Evolutionary conservation across 2,113 vertebrate species (phyloP), one percentile per base, ranked within the genome.

Genomic region (Nyctibius bracteatus): DNA sequence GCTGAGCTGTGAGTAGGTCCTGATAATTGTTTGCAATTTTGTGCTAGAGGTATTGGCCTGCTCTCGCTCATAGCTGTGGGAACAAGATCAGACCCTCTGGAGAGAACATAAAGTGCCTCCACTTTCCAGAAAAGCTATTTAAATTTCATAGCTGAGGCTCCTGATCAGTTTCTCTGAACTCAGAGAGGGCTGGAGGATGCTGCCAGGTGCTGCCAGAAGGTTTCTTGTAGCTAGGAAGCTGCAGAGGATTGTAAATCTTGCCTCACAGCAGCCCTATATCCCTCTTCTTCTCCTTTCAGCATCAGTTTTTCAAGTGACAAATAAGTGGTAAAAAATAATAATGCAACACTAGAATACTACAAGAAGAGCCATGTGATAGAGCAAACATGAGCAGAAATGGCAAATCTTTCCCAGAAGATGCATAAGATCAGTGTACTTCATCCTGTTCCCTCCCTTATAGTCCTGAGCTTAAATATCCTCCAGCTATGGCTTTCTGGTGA

Each of bases 1-100:
- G 97, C 97, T 97, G 97, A 97, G 96, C 94, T 96, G 94, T 89
- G 86, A 97, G 96, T 95, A 97, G 96, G 92, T 97, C 94, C 96
- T 93, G 88, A 96, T 96, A 96, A 94, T 70, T 94, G 88, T 96
- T 96, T 96, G 95, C 66, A 66, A 22, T 96, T 93, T 77, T 86
- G 78, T 8, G 4, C 71, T 94, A 10, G 61, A 91, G n/a, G n/a
- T 68, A 70, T 94, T 96, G 92, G 41, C 27, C 63, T 91, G 59
- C 74, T 89, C 14, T 83, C 0, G 1, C 85, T 91, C 5, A 4
- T n/a, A 74, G 70, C 71, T 96, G 51, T 75, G 73, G 80, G 62
- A 93, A 84, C n/a, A 79, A 87, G 68, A 88, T 67, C 96, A 87
- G 83, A 71, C 35, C 31, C 31, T 74, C 72, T 72, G 30, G 19